Base-by-base conservation (phyloP, 2,888 invertebrate genomes). In the Drosophila greeni region DNA sequence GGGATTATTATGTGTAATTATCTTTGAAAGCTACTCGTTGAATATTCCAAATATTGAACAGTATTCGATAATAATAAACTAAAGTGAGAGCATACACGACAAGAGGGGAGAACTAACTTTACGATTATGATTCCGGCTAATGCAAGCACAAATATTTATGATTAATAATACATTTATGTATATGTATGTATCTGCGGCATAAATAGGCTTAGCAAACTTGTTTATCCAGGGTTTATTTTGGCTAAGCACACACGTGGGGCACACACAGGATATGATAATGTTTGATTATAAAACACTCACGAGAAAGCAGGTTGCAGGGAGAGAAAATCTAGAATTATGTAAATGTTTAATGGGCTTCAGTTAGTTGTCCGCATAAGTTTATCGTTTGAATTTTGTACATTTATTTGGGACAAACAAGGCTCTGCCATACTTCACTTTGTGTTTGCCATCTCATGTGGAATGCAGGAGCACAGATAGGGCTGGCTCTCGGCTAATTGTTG, bases 1-100 rank as follows among this genome's bases (percentile, higher is more conserved):
- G 39, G 34, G 49, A 66, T 48, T 57, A n/a, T n/a, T n/a, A n/a
- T n/a, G 56, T 72, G 67, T 66, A 60, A 73, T 70, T 70, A 73
- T 68, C 70, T 48, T 62, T 72, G 64, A 66, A 66, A 68, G 82
- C 73, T 76, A 70, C 60, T 77, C 67, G 73, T 65, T 68, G 77
- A 73, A 75, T 83, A 80, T 75, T 75, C 54, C 73, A 84, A 80
- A 80, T 77, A 81, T 81, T 80, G 74, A 67, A 73, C 54, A 70
- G 51, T 70, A 76, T 66, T 61, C 58, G 73, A 77, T 78, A 78
- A 81, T 68, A 83, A 82, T 76, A 69, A 79, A 59, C 65, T 61
- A 71, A 59, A 56, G n/a, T n/a, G n/a, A 9, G 2, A n/a, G 11
- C 29, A 42, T 23, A n/a, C 18, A 5, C 3, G n/a, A n/a, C n/a